These are phyloP conservation scores for Leptocoma aspasia DNA, from an alignment of 2,113 vertebrate genomes.

Conservation along the genomic window DNA sequence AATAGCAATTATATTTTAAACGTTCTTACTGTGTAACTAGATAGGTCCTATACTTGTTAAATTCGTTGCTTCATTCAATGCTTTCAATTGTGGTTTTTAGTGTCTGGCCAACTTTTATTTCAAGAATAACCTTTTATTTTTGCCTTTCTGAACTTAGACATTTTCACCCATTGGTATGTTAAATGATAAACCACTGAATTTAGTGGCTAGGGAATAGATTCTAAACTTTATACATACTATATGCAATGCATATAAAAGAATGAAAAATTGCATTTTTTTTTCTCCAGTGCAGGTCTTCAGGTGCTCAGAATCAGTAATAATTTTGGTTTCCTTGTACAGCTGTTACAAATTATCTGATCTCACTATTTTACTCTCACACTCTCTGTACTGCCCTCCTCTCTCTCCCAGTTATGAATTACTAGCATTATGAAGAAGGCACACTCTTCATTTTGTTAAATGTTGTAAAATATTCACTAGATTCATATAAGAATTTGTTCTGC, in stretches of 20 bases:
- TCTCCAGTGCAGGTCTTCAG: neutral
- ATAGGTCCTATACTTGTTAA: neutral
- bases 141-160: neutral
- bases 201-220: neutral
- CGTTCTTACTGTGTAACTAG: neutral
- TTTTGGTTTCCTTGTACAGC: neutral
- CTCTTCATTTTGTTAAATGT: neutral
- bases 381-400: neutral
- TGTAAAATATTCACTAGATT: slow-evolving; percentile 49
- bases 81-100: neutral
- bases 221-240: neutral
- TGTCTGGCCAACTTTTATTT: neutral
- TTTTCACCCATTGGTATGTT: neutral
- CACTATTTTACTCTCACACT: neutral
- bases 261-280: neutral
- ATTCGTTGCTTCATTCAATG: neutral
- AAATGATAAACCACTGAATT: neutral
- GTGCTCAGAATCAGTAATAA: neutral
- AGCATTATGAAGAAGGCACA: neutral
- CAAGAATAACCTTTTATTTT: neutral
- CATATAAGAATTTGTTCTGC: slow-evolving; percentile 27
- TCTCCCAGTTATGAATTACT: slow-evolving; percentile 1
- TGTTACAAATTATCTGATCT: neutral
- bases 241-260: neutral
- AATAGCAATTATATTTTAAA: neutral